A percentile compares a stretch with the other conserved stretches of the same genome.
phyloP scores from a whole-genome alignment of 1,140 invertebrate genomes.

The Heliconius eleuchia region DNA sequence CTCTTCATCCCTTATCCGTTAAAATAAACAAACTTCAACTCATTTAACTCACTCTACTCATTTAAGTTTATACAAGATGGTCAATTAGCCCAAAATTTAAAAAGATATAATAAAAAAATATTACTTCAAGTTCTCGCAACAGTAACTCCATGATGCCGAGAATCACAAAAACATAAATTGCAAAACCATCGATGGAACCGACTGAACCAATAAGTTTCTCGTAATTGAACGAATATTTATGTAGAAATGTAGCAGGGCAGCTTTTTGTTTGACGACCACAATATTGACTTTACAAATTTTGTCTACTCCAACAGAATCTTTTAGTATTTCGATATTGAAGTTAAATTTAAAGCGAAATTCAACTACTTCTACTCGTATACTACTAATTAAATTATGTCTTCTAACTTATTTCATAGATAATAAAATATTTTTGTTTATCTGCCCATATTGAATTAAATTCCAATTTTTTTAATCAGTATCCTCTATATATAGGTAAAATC shows the following conservation, averaged over 20 bases:
- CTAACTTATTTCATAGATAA: background rate
- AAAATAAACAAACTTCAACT: background rate
- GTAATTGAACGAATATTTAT: slow-evolving; percentile 60
- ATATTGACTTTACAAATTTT: background rate
- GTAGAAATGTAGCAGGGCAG: slow-evolving; percentile 57
- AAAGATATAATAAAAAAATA: background rate
- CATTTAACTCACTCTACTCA: background rate
- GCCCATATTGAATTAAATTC: too few species aligned
- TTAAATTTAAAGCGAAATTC: background rate
- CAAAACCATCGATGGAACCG: slow-evolving; percentile 26
- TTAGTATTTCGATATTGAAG: background rate
- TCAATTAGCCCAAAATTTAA: background rate
- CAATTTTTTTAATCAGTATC: too few species aligned
- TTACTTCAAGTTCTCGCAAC: slow-evolving; percentile 3
- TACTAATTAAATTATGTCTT: too few species aligned
- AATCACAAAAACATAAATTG: slow-evolving; percentile 32
- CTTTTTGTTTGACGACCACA: slow-evolving; percentile 47
- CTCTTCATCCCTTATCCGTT: too few species aligned
- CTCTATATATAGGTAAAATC: too few species aligned
- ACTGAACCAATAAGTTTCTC: slow-evolving; percentile 34
- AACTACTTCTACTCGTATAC: too few species aligned
- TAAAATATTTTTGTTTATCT: too few species aligned
- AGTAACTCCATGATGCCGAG: background rate
- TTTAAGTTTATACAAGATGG: background rate
- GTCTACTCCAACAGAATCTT: background rate